Percentiles rank a stretch among this genome's conserved stretches.
Evolutionary conservation across 2,888 invertebrate genomes (phyloP).

Genomic region (Rhingia rostrata): DNA sequence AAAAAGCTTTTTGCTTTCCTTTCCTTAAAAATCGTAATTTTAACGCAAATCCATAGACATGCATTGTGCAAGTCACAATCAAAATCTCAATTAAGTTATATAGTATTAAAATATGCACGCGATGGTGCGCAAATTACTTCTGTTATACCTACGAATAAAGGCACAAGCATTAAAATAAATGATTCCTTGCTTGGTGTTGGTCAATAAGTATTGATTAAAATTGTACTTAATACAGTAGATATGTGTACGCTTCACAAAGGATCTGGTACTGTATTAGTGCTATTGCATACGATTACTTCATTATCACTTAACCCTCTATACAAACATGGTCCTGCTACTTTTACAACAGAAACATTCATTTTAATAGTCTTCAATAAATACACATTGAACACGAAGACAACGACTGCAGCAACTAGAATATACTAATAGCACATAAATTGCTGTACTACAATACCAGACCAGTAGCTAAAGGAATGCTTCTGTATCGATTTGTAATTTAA

Average conservation of each 20-base stretch:
- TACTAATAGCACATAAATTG: too few relatives aligned
- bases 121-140: slow-evolving; percentile 43
- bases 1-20: slow-evolving; percentile 30
- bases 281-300: background rate
- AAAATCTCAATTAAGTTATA: slow-evolving; percentile 59
- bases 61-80: slow-evolving; percentile 46
- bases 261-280: background rate
- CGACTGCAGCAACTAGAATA: too few relatives aligned
- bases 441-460: too few relatives aligned
- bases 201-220: slow-evolving; percentile 43
- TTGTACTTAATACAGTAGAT: background rate
- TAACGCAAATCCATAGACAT: slow-evolving; percentile 51
- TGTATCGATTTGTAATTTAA: too few relatives aligned
- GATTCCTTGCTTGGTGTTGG: slow-evolving; percentile 30
- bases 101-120: slow-evolving; percentile 45
- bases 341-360: slow-evolving; percentile 5
- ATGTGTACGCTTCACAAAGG: background rate
- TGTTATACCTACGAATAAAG: slow-evolving; percentile 28
- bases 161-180: slow-evolving; percentile 48
- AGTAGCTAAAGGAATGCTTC: too few relatives aligned
- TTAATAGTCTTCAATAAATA: slow-evolving; percentile 24
- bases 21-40: slow-evolving; percentile 46
- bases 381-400: too few relatives aligned
- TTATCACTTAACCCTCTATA: slow-evolving; percentile 14
- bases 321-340: background rate